Conservation (phyloP, 2,797 vertebrate genomes). For the Ispidina lecontei region DNA sequence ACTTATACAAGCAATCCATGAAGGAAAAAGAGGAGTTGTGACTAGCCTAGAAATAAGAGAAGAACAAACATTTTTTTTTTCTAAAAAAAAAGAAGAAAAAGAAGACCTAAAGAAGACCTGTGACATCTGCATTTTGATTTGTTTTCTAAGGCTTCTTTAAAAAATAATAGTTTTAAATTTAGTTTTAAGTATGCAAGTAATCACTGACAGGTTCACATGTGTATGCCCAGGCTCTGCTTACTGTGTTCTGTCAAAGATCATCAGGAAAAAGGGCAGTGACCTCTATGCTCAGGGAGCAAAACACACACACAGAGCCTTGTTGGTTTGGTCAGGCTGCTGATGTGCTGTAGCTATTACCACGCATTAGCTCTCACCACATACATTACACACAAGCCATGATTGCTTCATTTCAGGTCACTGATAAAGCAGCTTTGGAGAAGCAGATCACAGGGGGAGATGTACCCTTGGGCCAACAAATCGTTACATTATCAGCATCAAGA, state of each 20-base stretch:
- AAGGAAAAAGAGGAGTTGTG: background rate
- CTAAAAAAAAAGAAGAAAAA: background rate
- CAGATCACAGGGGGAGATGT: background rate
- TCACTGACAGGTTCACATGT: background rate
- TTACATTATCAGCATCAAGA: slow-evolving; percentile 24
- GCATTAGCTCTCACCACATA: background rate
- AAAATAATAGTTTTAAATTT: too few relatives aligned
- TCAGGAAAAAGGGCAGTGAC: background rate
- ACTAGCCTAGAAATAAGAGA: background rate
- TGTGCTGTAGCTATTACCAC: background rate
- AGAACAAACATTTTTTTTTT: background rate
- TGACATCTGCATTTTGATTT: background rate
- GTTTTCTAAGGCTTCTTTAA: background rate
- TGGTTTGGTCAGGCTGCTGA: background rate
- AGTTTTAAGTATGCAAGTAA: background rate
- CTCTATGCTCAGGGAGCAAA: background rate
- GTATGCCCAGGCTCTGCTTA: background rate
- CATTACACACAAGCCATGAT: background rate
- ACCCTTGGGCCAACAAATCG: slow-evolving; percentile 13
- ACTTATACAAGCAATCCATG: background rate
- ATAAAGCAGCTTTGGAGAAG: background rate
- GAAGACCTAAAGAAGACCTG: background rate
- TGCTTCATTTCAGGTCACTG: background rate
- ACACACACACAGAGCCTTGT: background rate
- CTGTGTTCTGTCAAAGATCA: background rate